Percentiles rank a stretch among this genome's conserved stretches.
These are phyloP conservation scores for Lagodon rhomboides DNA, from an alignment of 2,797 vertebrate genomes.

Conservation along the genomic window DNA sequence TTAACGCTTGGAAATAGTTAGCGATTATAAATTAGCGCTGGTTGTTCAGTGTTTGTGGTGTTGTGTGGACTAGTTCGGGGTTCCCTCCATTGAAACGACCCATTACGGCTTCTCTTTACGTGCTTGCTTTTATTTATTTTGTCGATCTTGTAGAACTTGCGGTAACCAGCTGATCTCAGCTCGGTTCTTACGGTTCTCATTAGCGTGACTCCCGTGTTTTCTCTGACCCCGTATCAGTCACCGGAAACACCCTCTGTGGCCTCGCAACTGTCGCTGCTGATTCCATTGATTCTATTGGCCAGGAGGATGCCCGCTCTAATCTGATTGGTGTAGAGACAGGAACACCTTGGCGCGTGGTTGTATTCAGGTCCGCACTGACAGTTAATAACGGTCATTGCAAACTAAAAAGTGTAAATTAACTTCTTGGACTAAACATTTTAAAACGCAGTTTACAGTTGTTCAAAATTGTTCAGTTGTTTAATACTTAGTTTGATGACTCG, in stretches of 20 bases:
- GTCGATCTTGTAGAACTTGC: accelerated
- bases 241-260: accelerated
- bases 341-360: neutral
- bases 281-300: constrained; percentile 48
- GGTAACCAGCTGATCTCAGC: constrained; percentile 1
- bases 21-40: accelerated
- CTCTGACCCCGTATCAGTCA: constrained; percentile 16
- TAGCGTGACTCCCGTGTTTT: accelerated
- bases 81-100: neutral
- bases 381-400: accelerated
- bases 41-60: neutral
- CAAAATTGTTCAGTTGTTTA: neutral
- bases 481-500: no score
- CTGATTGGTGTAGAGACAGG: constrained; percentile 31
- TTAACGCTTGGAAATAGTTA: neutral
- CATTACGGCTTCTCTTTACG: neutral
- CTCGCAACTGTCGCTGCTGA: accelerated
- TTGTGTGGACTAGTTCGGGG: neutral
- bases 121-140: no score
- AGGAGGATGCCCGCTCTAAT: neutral
- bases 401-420: neutral
- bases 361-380: neutral
- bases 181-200: neutral
- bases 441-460: neutral
- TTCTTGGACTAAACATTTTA: no score